These are phyloP conservation scores for Lasioglossum pauxillum DNA, from an alignment of 2,888 invertebrate genomes.

Conservation along the genomic window DNA sequence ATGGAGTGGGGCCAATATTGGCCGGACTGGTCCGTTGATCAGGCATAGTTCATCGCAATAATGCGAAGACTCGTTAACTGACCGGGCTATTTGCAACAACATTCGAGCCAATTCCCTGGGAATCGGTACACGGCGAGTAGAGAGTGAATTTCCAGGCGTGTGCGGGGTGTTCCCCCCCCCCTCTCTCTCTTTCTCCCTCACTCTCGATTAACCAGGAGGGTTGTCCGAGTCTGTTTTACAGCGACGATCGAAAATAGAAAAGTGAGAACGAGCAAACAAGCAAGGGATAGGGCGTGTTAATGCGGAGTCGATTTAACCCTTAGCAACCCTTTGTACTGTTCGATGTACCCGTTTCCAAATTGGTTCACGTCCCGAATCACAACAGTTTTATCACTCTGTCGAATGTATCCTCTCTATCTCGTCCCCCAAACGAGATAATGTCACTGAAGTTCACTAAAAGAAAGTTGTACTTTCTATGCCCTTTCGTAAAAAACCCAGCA, in stretches of 20 bases:
- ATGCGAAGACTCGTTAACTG: constrained; percentile 41
- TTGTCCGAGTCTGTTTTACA: not conserved
- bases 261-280: constrained; percentile 5
- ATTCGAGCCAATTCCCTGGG: constrained; percentile 26
- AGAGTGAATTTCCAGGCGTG: not conserved
- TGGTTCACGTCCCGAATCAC: not conserved
- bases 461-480: no score
- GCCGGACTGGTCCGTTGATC: constrained; percentile 40
- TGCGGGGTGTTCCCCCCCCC: not conserved
- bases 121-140: constrained; percentile 22
- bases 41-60: constrained; percentile 53
- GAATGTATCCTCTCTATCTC: no score
- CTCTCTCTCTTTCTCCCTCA: not conserved
- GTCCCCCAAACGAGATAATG: no score
- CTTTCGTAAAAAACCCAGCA: no score
- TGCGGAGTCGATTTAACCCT: constrained; percentile 12
- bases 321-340: not conserved
- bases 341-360: not conserved
- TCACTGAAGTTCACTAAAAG: no score
- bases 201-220: not conserved
- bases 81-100: constrained; percentile 36
- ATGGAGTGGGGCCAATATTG: constrained; percentile 57
- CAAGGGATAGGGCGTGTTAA: not conserved
- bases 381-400: no score
- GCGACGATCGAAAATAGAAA: not conserved